Percentiles rank a stretch among this genome's conserved stretches.
Evolutionary conservation across 2,888 invertebrate genomes (phyloP).

Genomic region (Synergus japonicus): DNA sequence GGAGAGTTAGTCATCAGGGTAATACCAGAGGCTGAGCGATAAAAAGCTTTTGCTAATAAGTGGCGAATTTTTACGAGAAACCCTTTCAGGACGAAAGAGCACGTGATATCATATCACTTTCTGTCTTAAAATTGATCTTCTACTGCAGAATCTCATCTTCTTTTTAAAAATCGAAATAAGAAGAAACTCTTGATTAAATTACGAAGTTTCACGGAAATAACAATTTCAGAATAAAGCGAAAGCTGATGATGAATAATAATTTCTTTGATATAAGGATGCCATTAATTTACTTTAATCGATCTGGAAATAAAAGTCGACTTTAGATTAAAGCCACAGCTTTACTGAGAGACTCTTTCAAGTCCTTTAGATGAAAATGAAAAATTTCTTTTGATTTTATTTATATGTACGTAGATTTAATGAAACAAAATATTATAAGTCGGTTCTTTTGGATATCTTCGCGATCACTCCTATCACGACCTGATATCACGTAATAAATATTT

Average conservation of each 20-base stretch:
- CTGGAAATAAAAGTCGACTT: neutral
- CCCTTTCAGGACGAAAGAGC: slow-evolving; percentile 20
- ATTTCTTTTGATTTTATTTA: neutral
- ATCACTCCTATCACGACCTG: neutral
- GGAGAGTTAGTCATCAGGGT: slow-evolving; percentile 8
- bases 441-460: neutral
- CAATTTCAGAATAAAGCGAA: neutral
- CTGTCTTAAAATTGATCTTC: neutral
- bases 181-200: neutral
- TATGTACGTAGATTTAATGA: neutral
- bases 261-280: neutral
- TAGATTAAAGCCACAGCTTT: neutral
- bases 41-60: slow-evolving; percentile 28
- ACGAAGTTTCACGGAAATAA: neutral
- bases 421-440: neutral
- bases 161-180: neutral
- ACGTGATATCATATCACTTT: neutral
- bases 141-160: neutral
- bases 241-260: neutral
- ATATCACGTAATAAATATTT: slow-evolving; percentile 32
- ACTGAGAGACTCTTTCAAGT: neutral
- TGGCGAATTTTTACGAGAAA: slow-evolving; percentile 21
- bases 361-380: neutral
- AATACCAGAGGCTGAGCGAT: slow-evolving; percentile 32
- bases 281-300: neutral